Evolutionary conservation across 2,888 invertebrate genomes (phyloP), one percentile per base, ranked within the genome.

Genomic region (Galerucella pusilla): DNA sequence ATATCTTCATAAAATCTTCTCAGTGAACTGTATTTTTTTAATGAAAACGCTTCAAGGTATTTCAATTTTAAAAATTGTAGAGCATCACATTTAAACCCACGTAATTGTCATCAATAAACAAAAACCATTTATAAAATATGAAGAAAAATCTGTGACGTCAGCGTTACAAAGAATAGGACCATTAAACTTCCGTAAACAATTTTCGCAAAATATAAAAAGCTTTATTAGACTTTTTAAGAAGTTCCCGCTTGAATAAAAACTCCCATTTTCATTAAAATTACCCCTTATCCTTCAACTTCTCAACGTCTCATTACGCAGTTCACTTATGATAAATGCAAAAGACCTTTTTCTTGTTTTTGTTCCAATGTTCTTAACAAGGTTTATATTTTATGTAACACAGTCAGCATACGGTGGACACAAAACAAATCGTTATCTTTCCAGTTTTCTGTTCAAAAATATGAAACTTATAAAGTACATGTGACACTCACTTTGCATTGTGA

Each of bases 201-300:
- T 42, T 42, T 42, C 35, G 35, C 7, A 42, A 42, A 61, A 16
- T 64, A 12, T 49, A 1, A 49, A 42, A 25, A 49, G 9, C 16
- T 20, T 66, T 20, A 52, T 49, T 35, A 66, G 65, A 49, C 20
- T 35, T 25, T 49, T 20, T 46, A 46, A 14, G 65, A 63, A 63
- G n/a, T 63, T 35, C 35, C 7, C 35, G n/a, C 63, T n/a, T 20
- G 60, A 28, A 60, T 7, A 60, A 60, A 60, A 28, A 60, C 25
- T 28, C 16, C 16, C 42, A 63, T 63, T 42, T 63, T 10, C 35
- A 42, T 63, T 63, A 63, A 42, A 42, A 42, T 63, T 63, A 10
- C n/a, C 42, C 35, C n/a, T 35, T 16, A 9, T 35, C 42, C 42
- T 42, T 14, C 63, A n/a, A 35, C 63, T 63, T 63, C 42, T 2